Percentiles rank a stretch among this genome's conserved stretches.
phyloP scores from a whole-genome alignment of 2,113 vertebrate species.

The Dascyllus trimaculatus region DNA sequence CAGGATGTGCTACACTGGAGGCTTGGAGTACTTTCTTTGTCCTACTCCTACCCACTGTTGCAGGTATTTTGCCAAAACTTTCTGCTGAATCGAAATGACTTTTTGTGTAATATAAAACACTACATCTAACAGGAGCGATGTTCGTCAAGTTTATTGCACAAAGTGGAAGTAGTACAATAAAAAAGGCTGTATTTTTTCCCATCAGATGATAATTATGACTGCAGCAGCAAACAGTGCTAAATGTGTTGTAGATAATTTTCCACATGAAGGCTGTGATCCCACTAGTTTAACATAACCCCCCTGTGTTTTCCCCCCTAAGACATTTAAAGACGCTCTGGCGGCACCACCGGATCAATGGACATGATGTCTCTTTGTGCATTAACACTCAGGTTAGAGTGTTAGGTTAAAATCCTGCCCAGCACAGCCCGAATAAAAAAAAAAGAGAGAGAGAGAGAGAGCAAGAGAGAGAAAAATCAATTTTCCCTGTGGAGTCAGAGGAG shows the following conservation, averaged over 20 bases:
- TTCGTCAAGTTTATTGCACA: constrained; percentile 28
- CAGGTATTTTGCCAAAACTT: constrained; percentile 71
- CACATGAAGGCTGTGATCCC: constrained; percentile 31
- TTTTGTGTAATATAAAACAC: constrained; percentile 30
- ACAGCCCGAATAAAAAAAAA: constrained; percentile 76
- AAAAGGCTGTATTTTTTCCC: background rate
- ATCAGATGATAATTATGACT: constrained; percentile 13
- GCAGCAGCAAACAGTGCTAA: background rate
- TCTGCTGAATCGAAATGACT: constrained; percentile 63
- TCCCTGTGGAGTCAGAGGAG: constrained; percentile 85
- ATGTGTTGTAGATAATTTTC: constrained; percentile 32
- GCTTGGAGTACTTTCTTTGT: constrained; percentile 72
- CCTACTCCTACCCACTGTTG: constrained; percentile 57
- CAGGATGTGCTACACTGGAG: constrained; percentile 76
- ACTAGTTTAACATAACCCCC: constrained; percentile 43
- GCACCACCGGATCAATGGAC: constrained; percentile 96
- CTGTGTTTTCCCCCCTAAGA: constrained; percentile 53
- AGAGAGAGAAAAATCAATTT: constrained; percentile 90
- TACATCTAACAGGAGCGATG: constrained; percentile 21
- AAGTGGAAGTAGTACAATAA: constrained; percentile 18
- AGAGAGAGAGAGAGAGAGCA: constrained; percentile 12
- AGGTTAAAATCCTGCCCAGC: constrained; percentile 95
- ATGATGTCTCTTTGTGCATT: constrained; percentile 94
- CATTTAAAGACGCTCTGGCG: constrained; percentile 86
- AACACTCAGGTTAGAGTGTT: constrained; percentile 95